Conservation (phyloP, 2,888 invertebrate species). For the Melieria picta region DNA sequence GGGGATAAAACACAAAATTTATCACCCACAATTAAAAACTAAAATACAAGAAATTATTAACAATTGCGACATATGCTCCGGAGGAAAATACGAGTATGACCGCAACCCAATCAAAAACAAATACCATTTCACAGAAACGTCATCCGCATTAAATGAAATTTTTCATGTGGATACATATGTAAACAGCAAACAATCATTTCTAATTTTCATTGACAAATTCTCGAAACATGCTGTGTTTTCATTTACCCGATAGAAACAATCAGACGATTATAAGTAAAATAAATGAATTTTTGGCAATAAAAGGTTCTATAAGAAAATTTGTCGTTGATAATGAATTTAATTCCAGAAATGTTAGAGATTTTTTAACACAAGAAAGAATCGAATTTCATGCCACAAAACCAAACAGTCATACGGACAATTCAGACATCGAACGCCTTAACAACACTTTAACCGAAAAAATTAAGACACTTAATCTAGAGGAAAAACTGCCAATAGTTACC, state of each 20-base stretch:
- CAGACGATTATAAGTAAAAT: conserved; percentile 21
- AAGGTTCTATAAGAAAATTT: conserved; percentile 21
- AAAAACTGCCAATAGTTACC: conserved; percentile 12
- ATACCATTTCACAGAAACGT: conserved; percentile 33
- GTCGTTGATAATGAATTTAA: conserved; percentile 37
- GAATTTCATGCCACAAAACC: conserved; percentile 27
- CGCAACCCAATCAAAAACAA: conserved; percentile 34
- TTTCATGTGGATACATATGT: conserved; percentile 22
- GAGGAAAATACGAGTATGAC: conserved; percentile 41
- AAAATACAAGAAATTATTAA: conserved; percentile 39
- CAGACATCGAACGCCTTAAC: conserved; percentile 16
- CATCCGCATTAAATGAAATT: conserved; percentile 22
- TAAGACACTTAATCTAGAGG: conserved; percentile 23
- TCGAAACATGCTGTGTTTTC: conserved; percentile 31
- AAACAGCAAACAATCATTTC: conserved; percentile 32
- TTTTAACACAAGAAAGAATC: conserved; percentile 12
- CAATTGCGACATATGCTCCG: conserved; percentile 38
- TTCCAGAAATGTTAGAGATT: conserved; percentile 25
- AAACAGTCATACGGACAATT: conserved; percentile 32
- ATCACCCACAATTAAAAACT: conserved; percentile 34
- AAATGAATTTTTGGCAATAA: conserved; percentile 28
- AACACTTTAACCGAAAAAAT: conserved; percentile 28
- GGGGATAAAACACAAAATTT: conserved; percentile 35
- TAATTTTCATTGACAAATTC: conserved; percentile 37
- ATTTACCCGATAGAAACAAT: conserved; percentile 23